phyloP scores from a whole-genome alignment of 2,113 vertebrate genomes.

The Lates calcarifer region DNA sequence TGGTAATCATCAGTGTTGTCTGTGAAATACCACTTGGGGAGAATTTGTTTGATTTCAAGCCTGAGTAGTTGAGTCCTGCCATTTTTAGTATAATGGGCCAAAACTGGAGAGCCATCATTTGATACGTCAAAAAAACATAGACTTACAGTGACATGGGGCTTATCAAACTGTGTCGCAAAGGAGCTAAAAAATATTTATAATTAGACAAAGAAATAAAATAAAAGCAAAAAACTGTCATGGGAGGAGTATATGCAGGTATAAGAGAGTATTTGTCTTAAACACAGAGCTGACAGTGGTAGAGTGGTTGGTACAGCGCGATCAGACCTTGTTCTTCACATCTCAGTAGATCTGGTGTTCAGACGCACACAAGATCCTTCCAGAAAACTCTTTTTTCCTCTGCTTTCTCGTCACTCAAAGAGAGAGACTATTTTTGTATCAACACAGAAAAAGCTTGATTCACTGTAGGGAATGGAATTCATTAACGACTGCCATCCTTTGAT shows the following conservation, averaged over 20 bases:
- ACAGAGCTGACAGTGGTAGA: constrained; percentile 8
- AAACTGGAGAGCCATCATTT: not conserved
- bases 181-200: not conserved
- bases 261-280: constrained; percentile 4
- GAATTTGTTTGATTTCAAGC: not conserved
- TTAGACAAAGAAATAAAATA: not conserved
- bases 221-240: not conserved
- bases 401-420: constrained; percentile 37
- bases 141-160: not conserved
- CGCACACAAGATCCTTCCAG: constrained; percentile 48
- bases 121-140: not conserved
- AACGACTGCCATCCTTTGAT: constrained; percentile 58
- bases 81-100: not conserved
- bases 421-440: constrained; percentile 71
- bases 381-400: constrained; percentile 36
- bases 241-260: not conserved
- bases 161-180: not conserved
- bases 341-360: constrained; percentile 48
- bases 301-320: not conserved
- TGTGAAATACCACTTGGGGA: not conserved
- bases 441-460: constrained; percentile 56
- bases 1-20: not conserved
- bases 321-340: constrained; percentile 9
- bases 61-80: not conserved
- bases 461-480: constrained; percentile 58